phyloP scores from a whole-genome alignment of 2,797 vertebrate species.

The Catostomus latipinnis region DNA sequence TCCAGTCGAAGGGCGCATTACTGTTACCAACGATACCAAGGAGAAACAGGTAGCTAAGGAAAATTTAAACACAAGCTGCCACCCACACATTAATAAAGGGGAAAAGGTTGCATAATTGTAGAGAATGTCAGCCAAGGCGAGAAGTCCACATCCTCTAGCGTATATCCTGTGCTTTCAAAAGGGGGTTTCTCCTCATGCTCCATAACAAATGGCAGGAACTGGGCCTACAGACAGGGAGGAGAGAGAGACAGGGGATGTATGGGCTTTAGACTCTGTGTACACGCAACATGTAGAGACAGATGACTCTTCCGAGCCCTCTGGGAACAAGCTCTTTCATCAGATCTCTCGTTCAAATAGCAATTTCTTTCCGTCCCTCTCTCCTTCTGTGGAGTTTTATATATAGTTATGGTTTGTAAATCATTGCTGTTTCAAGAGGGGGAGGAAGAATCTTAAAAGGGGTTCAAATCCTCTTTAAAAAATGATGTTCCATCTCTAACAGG shows the following conservation, averaged over 20 bases:
- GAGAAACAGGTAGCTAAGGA: constrained; percentile 42
- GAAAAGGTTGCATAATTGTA: constrained; percentile 62
- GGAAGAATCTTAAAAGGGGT: constrained; percentile 55
- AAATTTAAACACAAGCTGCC: constrained; percentile 17
- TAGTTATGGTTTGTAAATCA: constrained; percentile 73
- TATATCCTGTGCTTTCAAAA: constrained; percentile 72
- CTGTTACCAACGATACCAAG: constrained; percentile 40
- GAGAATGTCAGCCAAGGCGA: constrained; percentile 63
- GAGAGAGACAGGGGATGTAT: constrained; percentile 59
- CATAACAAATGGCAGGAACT: constrained; percentile 76
- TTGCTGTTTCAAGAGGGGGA: constrained; percentile 49
- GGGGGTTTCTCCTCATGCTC: constrained; percentile 57
- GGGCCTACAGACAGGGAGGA: constrained; percentile 27
- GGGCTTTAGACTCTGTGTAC: constrained; percentile 70
- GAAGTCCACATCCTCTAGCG: constrained; percentile 61
- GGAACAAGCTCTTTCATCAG: constrained; percentile 58
- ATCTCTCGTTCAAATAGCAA: constrained; percentile 55
- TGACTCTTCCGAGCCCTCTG: constrained; percentile 57
- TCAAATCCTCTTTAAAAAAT: constrained; percentile 68
- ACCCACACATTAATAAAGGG: constrained; percentile 30
- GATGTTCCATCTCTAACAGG: constrained; percentile 63
- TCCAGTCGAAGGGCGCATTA: constrained; percentile 4
- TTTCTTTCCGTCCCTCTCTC: constrained; percentile 50
- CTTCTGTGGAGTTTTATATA: constrained; percentile 71
- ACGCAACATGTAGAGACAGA: constrained; percentile 70